Conservation (phyloP, 2,797 vertebrate species). For the Lithobates pipiens region DNA sequence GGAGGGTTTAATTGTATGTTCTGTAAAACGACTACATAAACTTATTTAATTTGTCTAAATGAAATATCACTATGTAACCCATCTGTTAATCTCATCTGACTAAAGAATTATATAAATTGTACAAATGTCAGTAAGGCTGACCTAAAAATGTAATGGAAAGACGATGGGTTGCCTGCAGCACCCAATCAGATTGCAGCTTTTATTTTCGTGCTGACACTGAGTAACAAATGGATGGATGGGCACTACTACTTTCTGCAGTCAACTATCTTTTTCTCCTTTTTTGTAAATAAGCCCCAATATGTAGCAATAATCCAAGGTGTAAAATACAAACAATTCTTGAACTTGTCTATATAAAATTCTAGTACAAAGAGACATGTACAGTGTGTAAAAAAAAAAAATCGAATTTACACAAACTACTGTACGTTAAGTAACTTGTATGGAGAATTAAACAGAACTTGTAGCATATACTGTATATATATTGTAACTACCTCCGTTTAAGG, state of each 20-base stretch:
- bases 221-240: background rate
- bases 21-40: background rate
- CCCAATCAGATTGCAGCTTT: too few species aligned
- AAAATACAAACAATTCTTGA: background rate
- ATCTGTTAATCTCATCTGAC: background rate
- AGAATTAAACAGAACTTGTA: background rate
- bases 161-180: background rate
- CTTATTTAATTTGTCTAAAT: background rate
- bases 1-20: background rate
- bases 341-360: background rate
- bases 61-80: background rate
- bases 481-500: conserved; percentile 25
- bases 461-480: conserved; percentile 36
- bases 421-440: background rate
- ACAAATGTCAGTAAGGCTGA: background rate
- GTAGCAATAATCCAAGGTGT: conserved; percentile 42
- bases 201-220: too few species aligned
- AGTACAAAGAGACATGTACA: background rate
- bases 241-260: background rate
- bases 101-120: background rate
- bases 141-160: background rate
- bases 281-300: background rate
- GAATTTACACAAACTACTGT: background rate
- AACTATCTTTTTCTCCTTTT: background rate
- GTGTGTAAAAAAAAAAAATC: background rate